Evolutionary conservation across 2,888 invertebrate genomes (phyloP), one percentile per base, ranked within the genome.

Genomic region (Cosmia trapezina): DNA sequence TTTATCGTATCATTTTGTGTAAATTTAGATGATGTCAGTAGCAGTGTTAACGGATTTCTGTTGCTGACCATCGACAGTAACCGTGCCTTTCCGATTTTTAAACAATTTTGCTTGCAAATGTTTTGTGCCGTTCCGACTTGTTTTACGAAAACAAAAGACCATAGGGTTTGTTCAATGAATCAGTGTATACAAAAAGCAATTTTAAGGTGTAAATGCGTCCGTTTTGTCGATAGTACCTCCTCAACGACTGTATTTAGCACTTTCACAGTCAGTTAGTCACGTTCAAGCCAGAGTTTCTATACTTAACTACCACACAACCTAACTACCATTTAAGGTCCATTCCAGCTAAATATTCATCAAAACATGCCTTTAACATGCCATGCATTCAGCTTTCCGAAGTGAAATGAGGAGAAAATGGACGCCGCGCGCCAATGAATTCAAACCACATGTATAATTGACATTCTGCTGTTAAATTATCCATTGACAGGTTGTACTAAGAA

Each of bases 351-450:
- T 78, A 81, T 83, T 80, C 78, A 83, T 82, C 73, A 83, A 70
- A 73, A 71, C 81, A 78, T 81, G 73, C 64, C 64, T 75, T 81
- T 76, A 80, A 75, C 79, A 77, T 85, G 71, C 70, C 73, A 85
- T 82, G 83, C 76, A 63, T 64, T 60, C 63, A 73, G 56, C 84
- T 84, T 91, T 91, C 90, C 86, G 87, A 87, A 86, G 88, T 87
- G 89, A 90, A 91, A 91, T 76, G 80, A 75, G 72, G 82, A 80
- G 87, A 88, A 89, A 88, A 88, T 87, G 73, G 78, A 78, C 53
- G 76, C 47, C 56, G 56, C 73, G 83, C 72, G 72, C 66, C 80
- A 79, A 67, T 79, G 86, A 84, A 88, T 88, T 82, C 76, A 62
- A 86, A 81, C 72, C 59, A 54, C 66, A 51, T 41, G 56, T 66